Conservation (phyloP, 2,888 invertebrate genomes). For the Drosophila suboccidentalis region DNA sequence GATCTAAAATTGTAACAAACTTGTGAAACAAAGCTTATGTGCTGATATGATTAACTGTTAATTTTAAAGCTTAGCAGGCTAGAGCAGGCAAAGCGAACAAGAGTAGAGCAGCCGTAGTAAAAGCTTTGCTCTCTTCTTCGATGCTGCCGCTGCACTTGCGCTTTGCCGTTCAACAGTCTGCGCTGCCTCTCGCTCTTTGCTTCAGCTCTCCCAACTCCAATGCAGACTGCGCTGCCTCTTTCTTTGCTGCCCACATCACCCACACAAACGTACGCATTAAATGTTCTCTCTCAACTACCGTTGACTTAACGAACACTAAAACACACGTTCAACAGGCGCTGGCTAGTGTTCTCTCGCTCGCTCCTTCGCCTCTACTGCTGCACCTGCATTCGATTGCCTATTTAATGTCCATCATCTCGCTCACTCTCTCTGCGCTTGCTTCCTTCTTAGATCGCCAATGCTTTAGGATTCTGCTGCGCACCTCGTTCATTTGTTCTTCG, state of each 20-base stretch:
- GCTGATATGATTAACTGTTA: background rate
- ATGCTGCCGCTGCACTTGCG: background rate
- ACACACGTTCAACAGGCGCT: background rate
- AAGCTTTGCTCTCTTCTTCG: background rate
- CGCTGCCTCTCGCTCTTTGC: background rate
- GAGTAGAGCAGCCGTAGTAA: background rate
- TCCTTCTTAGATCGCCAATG: background rate
- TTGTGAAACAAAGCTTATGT: background rate
- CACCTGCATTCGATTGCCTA: background rate
- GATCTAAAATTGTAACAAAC: background rate
- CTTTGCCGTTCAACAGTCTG: no score
- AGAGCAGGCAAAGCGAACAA: no score
- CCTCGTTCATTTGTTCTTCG: conserved; percentile 82
- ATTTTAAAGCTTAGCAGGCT: background rate
- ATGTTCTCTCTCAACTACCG: background rate
- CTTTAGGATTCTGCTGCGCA: background rate
- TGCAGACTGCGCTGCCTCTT: no score
- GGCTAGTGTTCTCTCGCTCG: background rate
- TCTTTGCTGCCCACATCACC: background rate
- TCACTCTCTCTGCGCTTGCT: background rate
- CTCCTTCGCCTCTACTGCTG: background rate
- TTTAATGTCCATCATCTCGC: background rate
- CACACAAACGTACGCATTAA: background rate
- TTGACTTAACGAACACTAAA: background rate
- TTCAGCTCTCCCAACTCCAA: no score